Evolutionary conservation across 2,797 vertebrate genomes (phyloP), one percentile per base, ranked within the genome.

Genomic region (Nothura maculosa): DNA sequence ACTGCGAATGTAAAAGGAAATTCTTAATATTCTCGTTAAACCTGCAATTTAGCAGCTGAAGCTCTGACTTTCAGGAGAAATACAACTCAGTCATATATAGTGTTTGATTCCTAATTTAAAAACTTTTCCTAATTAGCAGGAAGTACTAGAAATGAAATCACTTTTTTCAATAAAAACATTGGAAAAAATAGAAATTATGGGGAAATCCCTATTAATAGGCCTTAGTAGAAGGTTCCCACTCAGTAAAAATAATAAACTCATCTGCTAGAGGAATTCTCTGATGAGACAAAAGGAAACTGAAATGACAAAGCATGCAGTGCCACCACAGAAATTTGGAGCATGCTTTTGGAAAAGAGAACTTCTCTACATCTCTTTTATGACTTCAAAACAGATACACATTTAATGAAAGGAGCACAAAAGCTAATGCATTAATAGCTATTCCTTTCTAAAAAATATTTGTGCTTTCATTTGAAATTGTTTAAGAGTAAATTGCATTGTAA

Each of bases 251-350:
- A 82, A 87, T 66, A 62, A 86, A 82, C 14, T 43, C 75, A 69
- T 91, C 13, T 83, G 32, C 67, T 73, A n/a, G 45, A 69, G 36
- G 48, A 93, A 85, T 81, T 64, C 25, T 87, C 17, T 52, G 50
- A 79, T 85, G 76, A 85, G 47, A 72, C 52, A 79, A 70, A 95
- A 93, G 25, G 30, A 78, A 89, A 60, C n/a, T 67, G 62, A 87
- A 92, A 79, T 84, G 67, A 64, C 32, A 78, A 81, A 76, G 32
- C 48, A 19, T 28, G 30, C 16, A 38, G 38, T 22, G 43, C 22
- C 25, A 76, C 50, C 38, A 60, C 5, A 60, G 43, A 93, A 81
- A 78, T 87, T 62, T 63, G 27, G 62, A 86, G 55, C 14, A n/a
- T 6, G 11, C 34, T 42, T 81, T 84, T 78, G 28, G 24, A 28